Percentiles rank a stretch among this genome's conserved stretches.
Evolutionary conservation across 1,140 invertebrate species (phyloP).

Genomic region (Drosophila nebulosa): DNA sequence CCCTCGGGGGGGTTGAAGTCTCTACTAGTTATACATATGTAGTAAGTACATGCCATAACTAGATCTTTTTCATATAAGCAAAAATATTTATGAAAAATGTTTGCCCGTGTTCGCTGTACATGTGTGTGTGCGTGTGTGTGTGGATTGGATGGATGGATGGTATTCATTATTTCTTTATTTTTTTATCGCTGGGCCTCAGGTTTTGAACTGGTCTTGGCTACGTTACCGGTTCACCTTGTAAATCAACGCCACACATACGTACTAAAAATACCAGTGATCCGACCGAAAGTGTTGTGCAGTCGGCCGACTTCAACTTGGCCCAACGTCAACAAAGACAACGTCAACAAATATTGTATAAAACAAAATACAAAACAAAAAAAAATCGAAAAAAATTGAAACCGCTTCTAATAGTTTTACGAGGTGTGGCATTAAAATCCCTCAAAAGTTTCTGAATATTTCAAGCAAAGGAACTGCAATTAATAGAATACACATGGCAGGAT

Average conservation of each 20-base stretch:
- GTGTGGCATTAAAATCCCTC: no score
- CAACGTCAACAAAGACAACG: slow-evolving; percentile 30
- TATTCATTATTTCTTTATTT: neutral
- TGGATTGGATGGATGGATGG: neutral
- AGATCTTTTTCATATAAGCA: neutral
- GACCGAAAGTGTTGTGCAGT: slow-evolving; percentile 36
- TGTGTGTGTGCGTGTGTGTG: neutral
- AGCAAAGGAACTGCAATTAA: no score
- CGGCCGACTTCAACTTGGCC: slow-evolving; percentile 45
- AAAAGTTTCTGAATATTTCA: neutral
- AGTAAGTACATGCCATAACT: no score
- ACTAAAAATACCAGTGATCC: slow-evolving; percentile 57
- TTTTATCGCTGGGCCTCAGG: slow-evolving; percentile 20
- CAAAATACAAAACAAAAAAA: neutral
- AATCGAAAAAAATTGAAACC: slow-evolving; percentile 11
- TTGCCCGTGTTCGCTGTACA: neutral
- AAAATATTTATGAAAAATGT: neutral
- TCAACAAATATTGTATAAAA: slow-evolving; percentile 1
- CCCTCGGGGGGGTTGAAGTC: no score
- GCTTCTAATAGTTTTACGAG: slow-evolving; percentile 47
- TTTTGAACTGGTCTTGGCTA: slow-evolving; percentile 56
- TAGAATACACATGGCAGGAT: no score
- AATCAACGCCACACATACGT: slow-evolving; percentile 41
- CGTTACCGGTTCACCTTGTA: slow-evolving; percentile 56
- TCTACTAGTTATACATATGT: no score